Evolutionary conservation across 2,888 invertebrate species (phyloP).

Genomic region (Leptinotarsa peninsularis): DNA sequence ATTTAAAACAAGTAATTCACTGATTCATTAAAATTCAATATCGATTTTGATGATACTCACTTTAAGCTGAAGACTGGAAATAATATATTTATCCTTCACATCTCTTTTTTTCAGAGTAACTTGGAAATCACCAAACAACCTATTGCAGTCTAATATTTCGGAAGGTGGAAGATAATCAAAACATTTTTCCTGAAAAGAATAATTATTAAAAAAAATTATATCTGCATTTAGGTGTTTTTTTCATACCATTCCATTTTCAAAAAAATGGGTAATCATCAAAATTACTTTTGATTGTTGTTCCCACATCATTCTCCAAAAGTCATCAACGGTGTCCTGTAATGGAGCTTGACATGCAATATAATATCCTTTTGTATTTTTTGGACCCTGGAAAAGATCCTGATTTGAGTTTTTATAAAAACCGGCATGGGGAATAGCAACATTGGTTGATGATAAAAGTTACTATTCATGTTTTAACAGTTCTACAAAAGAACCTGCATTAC

Average conservation of each 20-base stretch:
- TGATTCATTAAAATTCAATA: not conserved
- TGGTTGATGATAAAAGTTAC: too few relatives aligned
- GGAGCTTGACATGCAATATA: slow-evolving; percentile 96
- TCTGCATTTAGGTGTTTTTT: too few relatives aligned
- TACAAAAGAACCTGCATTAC: too few relatives aligned
- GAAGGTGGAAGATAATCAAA: slow-evolving; percentile 92
- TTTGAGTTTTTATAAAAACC: too few relatives aligned
- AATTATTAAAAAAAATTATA: not conserved
- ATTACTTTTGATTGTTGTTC: slow-evolving; percentile 91
- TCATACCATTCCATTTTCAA: slow-evolving; percentile 86
- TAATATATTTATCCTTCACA: slow-evolving; percentile 90
- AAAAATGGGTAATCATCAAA: slow-evolving; percentile 90
- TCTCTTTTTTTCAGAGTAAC: slow-evolving; percentile 89
- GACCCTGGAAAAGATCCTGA: slow-evolving; percentile 74
- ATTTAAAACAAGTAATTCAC: too few relatives aligned
- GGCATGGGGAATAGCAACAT: not conserved
- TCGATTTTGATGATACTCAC: slow-evolving; percentile 58
- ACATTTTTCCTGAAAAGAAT: slow-evolving; percentile 80
- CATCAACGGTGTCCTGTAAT: slow-evolving; percentile 82
- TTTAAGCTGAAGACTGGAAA: slow-evolving; percentile 86
- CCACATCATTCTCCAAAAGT: slow-evolving; percentile 98
- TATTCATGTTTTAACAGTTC: too few relatives aligned
- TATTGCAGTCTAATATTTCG: slow-evolving; percentile 89
- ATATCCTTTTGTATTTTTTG: slow-evolving; percentile 83
- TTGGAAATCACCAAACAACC: slow-evolving; percentile 89